Percentiles rank a stretch among this genome's conserved stretches.
phyloP scores from a whole-genome alignment of 2,888 invertebrate genomes.

The Drosophila nr. perissopoda region DNA sequence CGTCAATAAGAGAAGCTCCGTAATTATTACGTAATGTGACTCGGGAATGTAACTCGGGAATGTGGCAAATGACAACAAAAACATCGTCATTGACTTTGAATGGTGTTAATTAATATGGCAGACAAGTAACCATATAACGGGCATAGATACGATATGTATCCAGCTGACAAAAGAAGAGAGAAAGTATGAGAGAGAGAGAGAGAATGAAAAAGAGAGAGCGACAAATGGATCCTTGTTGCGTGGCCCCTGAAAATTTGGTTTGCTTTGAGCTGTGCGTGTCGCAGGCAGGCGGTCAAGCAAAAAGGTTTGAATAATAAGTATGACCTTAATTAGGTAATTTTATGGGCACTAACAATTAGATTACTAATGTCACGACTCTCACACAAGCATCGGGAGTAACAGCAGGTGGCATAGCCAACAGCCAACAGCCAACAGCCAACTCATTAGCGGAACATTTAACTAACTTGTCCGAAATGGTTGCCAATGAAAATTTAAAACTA shows the following conservation, averaged over 20 bases:
- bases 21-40: slow-evolving; percentile 36
- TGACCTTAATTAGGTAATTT: slow-evolving; percentile 77
- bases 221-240: slow-evolving; percentile 25
- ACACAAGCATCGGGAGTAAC: slow-evolving; percentile 25
- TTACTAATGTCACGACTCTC: slow-evolving; percentile 67
- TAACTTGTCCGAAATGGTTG: slow-evolving; percentile 19
- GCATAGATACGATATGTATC: slow-evolving; percentile 7
- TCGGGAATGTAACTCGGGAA: slow-evolving; percentile 20
- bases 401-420: slow-evolving; percentile 13
- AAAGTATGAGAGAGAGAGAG: background rate
- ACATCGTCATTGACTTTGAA: slow-evolving; percentile 37
- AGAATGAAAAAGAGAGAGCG: background rate
- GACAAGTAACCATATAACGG: slow-evolving; percentile 28
- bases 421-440: slow-evolving; percentile 11
- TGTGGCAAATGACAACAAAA: slow-evolving; percentile 15
- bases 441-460: slow-evolving; percentile 53
- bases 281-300: slow-evolving; percentile 31
- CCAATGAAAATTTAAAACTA: slow-evolving; percentile 5
- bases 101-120: slow-evolving; percentile 62
- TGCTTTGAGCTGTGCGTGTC: slow-evolving; percentile 38
- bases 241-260: slow-evolving; percentile 22
- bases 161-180: slow-evolving; percentile 7
- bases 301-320: slow-evolving; percentile 68
- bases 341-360: slow-evolving; percentile 75
- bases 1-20: slow-evolving; percentile 54